Conservation (phyloP, 2,888 invertebrate genomes). For the Eulithis prunata region DNA sequence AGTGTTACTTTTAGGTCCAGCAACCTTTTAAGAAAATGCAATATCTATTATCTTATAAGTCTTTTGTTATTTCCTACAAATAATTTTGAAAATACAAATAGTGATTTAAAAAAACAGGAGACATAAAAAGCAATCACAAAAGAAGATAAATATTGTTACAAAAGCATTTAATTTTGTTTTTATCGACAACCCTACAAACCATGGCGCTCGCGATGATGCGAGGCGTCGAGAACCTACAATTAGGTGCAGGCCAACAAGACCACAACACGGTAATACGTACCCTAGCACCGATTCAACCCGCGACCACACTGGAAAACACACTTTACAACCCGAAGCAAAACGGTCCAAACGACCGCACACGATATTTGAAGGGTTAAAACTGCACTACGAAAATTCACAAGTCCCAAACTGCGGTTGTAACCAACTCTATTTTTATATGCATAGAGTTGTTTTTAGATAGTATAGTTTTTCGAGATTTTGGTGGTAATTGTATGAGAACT, state of each 20-base stretch:
- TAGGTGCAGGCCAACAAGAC: slow-evolving; percentile 73
- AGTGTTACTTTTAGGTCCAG: no score
- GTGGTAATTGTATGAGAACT: slow-evolving; percentile 56
- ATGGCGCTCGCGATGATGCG: slow-evolving; percentile 57
- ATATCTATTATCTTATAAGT: no score
- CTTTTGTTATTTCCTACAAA: no score
- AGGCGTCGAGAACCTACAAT: slow-evolving; percentile 83
- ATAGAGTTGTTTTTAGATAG: slow-evolving; percentile 37
- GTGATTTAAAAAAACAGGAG: no score
- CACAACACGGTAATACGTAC: slow-evolving; percentile 73
- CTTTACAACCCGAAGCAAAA: slow-evolving; percentile 41
- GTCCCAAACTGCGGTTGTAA: slow-evolving; percentile 38
- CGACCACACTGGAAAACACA: slow-evolving; percentile 37
- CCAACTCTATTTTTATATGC: slow-evolving; percentile 19
- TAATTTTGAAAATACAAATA: no score
- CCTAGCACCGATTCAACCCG: slow-evolving; percentile 57
- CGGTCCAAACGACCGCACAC: slow-evolving; percentile 40
- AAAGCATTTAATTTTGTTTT: neutral
- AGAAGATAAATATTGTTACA: neutral
- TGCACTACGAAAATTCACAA: slow-evolving; percentile 56
- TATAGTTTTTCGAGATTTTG: slow-evolving; percentile 23
- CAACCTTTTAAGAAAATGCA: no score
- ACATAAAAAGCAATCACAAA: no score
- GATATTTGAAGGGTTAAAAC: slow-evolving; percentile 53
- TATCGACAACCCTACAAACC: slow-evolving; percentile 48